Base-by-base conservation (phyloP, 2,888 invertebrate genomes). In the Brenthis ino region DNA sequence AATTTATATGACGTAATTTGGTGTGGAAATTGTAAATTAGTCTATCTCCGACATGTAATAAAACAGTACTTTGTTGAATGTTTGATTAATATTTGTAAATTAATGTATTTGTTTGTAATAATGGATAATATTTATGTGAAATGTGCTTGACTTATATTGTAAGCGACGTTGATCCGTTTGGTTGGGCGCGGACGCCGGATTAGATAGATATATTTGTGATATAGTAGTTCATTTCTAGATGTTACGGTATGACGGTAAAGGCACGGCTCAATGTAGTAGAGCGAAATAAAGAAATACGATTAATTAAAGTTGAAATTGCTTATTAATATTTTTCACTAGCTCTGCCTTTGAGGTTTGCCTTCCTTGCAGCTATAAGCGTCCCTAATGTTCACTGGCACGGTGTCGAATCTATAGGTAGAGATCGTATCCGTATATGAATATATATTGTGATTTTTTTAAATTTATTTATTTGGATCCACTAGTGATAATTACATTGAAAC, bases 151-250 rank as follows among this genome's bases (percentile, higher is more conserved):
- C 13, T 6, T 20, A 4, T 47, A 58, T 20, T 43, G 47, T n/a
- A 24, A 24, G 47, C 48, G 58, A 58, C 48, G 58, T 58, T 58
- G 48, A 28, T 12, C 3, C 28, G 48, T 24, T 24, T 28, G 58
- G 24, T 47, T 58, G 58, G 58, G 48, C 47, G 58, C 48, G 13
- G 14, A 3, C 28, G 28, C 28, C 28, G 16, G 28, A 11, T 48
- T 58, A 48, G 48, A 28, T 58, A 14, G 28, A 28, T 8, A 43
- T 58, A 13, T 24, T 58, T 58, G 58, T 48, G 48, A n/a, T 58
- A 28, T 48, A 47, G 24, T 58, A 47, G 24, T 58, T 60, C 24
- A 48, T 24, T 50, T 58, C 11, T 50, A 47, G 28, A 48, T 50
- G 48, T 60, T 48, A 48, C 28, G n/a, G 37, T 43, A 43, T 43